These are phyloP conservation scores for Monodelphis domestica DNA, from an alignment of 2,797 vertebrate genomes.

Conservation along the genomic window DNA sequence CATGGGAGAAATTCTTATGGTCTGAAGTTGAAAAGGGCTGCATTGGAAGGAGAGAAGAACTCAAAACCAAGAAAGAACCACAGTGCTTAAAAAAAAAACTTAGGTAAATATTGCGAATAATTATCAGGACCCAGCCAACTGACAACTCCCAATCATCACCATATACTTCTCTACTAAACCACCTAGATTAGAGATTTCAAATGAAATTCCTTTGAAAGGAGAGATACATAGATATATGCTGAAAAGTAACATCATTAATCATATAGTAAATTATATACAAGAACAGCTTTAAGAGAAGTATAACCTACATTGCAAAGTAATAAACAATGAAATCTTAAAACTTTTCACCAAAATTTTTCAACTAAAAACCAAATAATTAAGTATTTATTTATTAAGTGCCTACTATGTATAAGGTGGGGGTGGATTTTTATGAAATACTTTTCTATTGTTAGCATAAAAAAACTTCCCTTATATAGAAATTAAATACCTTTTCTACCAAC, in stretches of 20 bases:
- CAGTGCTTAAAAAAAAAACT: neutral
- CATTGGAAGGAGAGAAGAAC: constrained; percentile 1
- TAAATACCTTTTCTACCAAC: neutral
- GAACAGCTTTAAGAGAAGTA: neutral
- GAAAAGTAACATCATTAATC: neutral
- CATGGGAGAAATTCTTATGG: neutral
- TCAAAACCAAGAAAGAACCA: neutral
- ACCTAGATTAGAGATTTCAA: neutral
- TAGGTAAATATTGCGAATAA: neutral
- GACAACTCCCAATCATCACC: neutral
- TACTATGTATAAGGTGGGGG: too few relatives aligned
- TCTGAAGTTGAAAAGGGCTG: neutral
- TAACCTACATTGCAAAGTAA: neutral
- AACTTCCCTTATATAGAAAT: neutral
- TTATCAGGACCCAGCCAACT: neutral
- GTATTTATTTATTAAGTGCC: neutral
- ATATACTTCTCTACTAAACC: neutral
- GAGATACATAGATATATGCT: neutral
- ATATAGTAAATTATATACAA: neutral
- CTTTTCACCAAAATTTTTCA: neutral
- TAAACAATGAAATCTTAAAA: neutral
- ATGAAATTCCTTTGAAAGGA: neutral
- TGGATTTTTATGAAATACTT: neutral
- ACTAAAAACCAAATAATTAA: neutral
- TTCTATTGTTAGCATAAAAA: neutral